These are phyloP conservation scores for Stratiomys singularior DNA, from an alignment of 2,888 invertebrate genomes.

Conservation along the genomic window DNA sequence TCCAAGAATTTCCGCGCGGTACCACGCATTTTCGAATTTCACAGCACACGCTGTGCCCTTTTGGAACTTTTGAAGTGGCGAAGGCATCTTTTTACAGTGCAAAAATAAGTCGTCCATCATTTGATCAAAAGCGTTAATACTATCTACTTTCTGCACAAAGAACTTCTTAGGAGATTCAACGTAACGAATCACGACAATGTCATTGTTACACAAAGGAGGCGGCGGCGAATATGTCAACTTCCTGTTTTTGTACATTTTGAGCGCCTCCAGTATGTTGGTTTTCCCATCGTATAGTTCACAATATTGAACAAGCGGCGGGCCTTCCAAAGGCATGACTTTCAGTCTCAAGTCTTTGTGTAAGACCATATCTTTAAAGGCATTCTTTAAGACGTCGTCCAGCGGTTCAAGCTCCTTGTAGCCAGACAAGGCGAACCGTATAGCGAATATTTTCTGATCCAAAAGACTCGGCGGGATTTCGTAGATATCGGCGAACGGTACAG, in stretches of 20 bases:
- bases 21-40: conserved; percentile 87
- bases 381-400: conserved; percentile 71
- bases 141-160: conserved; percentile 76
- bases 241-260: conserved; percentile 59
- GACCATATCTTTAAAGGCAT: conserved; percentile 77
- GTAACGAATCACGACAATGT: conserved; percentile 62
- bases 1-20: conserved; percentile 82
- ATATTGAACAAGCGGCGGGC: conserved; percentile 78
- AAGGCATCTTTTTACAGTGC: conserved; percentile 69
- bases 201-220: conserved; percentile 58
- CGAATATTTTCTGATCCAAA: conserved; percentile 78
- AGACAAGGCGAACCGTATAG: conserved; percentile 78
- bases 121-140: conserved; percentile 70
- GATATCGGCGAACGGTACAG: conserved; percentile 75
- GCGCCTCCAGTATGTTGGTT: conserved; percentile 67
- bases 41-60: conserved; percentile 80
- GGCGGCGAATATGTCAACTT: conserved; percentile 60
- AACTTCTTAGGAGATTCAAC: conserved; percentile 75
- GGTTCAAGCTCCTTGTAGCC: conserved; percentile 73
- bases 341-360: conserved; percentile 72
- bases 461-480: conserved; percentile 80
- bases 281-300: conserved; percentile 75
- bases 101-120: conserved; percentile 75
- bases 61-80: conserved; percentile 66
- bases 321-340: conserved; percentile 75